Evolutionary conservation across 2,797 vertebrate genomes (phyloP).

Genomic region (Huso huso): DNA sequence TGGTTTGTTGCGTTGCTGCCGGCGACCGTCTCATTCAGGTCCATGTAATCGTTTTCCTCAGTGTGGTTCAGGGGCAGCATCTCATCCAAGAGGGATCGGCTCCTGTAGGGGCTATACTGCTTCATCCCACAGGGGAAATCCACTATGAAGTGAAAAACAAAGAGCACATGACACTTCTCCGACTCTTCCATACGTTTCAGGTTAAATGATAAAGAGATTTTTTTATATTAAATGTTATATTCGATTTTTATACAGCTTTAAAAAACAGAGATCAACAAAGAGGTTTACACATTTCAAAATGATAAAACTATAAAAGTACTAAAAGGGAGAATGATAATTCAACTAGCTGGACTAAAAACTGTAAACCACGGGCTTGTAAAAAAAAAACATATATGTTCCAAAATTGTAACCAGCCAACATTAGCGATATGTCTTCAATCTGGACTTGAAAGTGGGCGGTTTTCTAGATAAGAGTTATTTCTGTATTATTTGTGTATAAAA

Average conservation of each 20-base stretch:
- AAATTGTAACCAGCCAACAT: too few species aligned
- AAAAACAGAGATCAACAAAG: background rate
- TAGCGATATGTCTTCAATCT: too few species aligned
- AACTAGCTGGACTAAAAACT: background rate
- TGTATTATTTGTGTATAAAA: too few species aligned
- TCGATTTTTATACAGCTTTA: too few species aligned
- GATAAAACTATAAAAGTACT: background rate
- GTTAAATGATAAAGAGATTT: background rate
- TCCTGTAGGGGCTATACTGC: slow-evolving; percentile 10
- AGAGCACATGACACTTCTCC: background rate
- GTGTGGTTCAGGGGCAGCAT: slow-evolving; percentile 10
- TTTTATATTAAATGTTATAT: too few species aligned
- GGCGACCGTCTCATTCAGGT: fast-evolving
- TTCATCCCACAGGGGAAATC: slow-evolving; percentile 51
- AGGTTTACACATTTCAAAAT: background rate
- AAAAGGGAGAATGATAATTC: slow-evolving; percentile 4
- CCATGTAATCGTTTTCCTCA: too few species aligned
- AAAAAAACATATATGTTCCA: too few species aligned
- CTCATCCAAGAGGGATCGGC: slow-evolving; percentile 23
- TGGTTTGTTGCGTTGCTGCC: fast-evolving
- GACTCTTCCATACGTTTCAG: background rate
- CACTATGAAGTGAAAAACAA: slow-evolving; percentile 27
- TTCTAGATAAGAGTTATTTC: too few species aligned
- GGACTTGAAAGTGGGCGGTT: too few species aligned
- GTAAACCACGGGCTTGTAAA: too few species aligned